A percentile compares a stretch with the other conserved stretches of the same genome.
phyloP scores from a whole-genome alignment of 1,140 invertebrate genomes.

The Polyergus mexicanus region DNA sequence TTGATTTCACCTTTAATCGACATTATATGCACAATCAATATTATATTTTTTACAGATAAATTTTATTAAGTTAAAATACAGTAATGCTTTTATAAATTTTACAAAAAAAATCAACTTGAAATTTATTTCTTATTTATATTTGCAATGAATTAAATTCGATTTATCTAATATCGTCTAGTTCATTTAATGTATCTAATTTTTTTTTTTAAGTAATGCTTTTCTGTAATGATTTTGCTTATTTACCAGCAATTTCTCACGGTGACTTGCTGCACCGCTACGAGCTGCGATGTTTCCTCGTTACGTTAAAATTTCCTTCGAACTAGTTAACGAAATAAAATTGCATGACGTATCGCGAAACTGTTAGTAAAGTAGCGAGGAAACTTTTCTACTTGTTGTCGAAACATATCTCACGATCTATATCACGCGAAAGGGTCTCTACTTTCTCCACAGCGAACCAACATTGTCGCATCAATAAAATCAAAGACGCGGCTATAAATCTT shows the following conservation, averaged over 20 bases:
- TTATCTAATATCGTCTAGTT: background rate
- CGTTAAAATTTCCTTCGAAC: conserved; percentile 53
- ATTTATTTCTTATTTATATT: background rate
- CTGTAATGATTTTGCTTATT: conserved; percentile 53
- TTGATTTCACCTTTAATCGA: conserved; percentile 4
- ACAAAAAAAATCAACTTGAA: background rate
- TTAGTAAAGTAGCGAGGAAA: conserved; percentile 41
- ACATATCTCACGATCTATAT: conserved; percentile 46
- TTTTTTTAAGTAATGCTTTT: background rate
- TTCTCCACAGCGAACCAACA: background rate
- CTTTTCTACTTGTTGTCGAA: conserved; percentile 59
- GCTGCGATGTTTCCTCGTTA: conserved; percentile 57
- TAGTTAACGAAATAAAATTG: conserved; percentile 58
- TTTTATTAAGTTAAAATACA: background rate
- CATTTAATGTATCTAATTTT: background rate
- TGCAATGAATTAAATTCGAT: background rate
- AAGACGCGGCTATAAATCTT: background rate
- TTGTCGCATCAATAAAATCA: background rate
- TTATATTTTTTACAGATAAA: background rate
- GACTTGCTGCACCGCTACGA: conserved; percentile 3
- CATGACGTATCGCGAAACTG: conserved; percentile 58
- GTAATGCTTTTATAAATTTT: background rate
- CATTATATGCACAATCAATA: background rate
- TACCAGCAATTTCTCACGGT: conserved; percentile 39
- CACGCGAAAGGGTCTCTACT: conserved; percentile 16